These are phyloP conservation scores for Corythornis madagascariensis DNA, from an alignment of 2,113 vertebrate genomes.

Conservation along the genomic window DNA sequence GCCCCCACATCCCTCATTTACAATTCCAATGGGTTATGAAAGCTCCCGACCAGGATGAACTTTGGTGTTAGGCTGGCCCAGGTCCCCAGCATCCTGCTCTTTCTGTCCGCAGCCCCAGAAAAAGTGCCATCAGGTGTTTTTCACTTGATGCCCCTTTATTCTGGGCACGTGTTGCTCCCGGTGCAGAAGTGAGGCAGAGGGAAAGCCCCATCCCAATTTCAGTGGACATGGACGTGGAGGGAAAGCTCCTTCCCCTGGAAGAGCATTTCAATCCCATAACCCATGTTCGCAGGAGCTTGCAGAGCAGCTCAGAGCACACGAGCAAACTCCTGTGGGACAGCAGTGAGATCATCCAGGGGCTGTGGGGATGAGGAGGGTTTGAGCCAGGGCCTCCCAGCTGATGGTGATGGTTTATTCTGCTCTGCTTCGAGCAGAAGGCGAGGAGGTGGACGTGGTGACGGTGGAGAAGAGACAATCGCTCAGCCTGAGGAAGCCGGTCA, in stretches of 20 bases:
- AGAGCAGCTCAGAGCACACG: rapidly evolving
- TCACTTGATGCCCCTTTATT: background rate
- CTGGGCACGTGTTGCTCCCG: background rate
- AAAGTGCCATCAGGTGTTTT: background rate
- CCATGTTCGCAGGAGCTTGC: background rate
- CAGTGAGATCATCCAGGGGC: rapidly evolving
- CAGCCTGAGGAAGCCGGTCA: constrained; percentile 84
- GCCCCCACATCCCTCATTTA: constrained; percentile 73
- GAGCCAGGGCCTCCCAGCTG: background rate
- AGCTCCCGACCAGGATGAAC: constrained; percentile 60
- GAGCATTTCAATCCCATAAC: rapidly evolving
- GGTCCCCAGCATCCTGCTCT: constrained; percentile 24
- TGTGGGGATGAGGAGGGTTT: background rate
- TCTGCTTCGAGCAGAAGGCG: constrained; percentile 75
- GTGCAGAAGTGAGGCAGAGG: background rate
- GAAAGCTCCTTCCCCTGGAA: background rate
- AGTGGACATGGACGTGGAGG: rapidly evolving
- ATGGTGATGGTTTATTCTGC: background rate
- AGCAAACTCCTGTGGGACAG: background rate
- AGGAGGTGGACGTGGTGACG: constrained; percentile 95
- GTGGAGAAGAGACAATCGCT: constrained; percentile 87
- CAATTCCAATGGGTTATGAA: constrained; percentile 76
- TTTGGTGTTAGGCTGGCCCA: constrained; percentile 59
- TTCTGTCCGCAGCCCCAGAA: background rate
- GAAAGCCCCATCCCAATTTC: background rate